These are phyloP conservation scores for Sesia bembeciformis DNA, from an alignment of 2,888 invertebrate species.

Conservation along the genomic window DNA sequence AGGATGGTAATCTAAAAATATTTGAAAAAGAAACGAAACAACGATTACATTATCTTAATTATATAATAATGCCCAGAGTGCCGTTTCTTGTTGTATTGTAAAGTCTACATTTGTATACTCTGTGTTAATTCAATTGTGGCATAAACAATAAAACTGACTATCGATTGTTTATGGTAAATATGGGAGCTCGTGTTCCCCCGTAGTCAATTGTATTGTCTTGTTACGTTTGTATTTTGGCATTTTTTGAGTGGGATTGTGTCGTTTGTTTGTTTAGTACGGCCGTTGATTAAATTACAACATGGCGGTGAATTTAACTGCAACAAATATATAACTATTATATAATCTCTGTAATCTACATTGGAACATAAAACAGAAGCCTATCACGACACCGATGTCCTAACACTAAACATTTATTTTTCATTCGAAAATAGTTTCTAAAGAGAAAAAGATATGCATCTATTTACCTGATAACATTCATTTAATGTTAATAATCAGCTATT, in stretches of 20 bases:
- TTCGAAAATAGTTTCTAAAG: conserved; percentile 64
- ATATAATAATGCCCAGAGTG: conserved; percentile 44
- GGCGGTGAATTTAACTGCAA: neutral
- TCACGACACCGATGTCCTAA: conserved; percentile 66
- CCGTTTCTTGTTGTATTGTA: conserved; percentile 36
- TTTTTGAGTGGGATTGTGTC: conserved; percentile 17
- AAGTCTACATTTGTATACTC: conserved; percentile 17
- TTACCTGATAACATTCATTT: conserved; percentile 54
- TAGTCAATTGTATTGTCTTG: conserved; percentile 3
- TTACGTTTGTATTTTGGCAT: neutral
- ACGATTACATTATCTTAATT: conserved; percentile 28
- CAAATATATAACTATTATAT: neutral
- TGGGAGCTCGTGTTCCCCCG: neutral
- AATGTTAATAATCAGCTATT: conserved; percentile 46
- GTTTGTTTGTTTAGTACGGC: conserved; percentile 18
- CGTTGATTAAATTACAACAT: neutral
- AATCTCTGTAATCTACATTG: conserved; percentile 1
- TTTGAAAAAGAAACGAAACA: conserved; percentile 34
- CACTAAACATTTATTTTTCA: conserved; percentile 58
- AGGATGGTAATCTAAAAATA: conserved; percentile 40
- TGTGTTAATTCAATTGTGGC: neutral
- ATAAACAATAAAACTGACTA: conserved; percentile 26
- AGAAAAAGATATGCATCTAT: conserved; percentile 73
- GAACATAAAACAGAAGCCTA: conserved; percentile 42
- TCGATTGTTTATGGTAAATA: neutral